Conservation (phyloP, 2,888 invertebrate genomes). For the Megalurothrips usitatus region DNA sequence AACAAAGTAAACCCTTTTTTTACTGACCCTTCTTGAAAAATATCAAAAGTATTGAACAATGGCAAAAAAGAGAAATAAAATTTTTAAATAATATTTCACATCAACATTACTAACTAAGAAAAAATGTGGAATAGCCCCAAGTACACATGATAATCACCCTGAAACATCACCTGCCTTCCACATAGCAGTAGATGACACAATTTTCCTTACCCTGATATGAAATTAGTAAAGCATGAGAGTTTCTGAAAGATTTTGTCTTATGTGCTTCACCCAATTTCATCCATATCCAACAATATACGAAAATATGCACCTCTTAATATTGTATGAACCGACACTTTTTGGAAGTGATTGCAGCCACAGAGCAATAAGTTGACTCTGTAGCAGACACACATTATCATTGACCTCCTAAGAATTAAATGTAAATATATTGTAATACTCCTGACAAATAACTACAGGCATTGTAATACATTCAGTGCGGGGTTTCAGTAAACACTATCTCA, state of each 20-base stretch:
- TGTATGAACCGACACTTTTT: background rate
- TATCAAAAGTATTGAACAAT: too few relatives aligned
- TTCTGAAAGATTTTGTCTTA: background rate
- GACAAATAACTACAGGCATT: background rate
- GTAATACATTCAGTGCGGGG: constrained; percentile 11
- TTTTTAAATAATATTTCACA: background rate
- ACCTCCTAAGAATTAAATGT: background rate
- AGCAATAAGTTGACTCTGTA: background rate
- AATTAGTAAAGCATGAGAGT: background rate
- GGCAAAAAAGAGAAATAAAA: too few relatives aligned
- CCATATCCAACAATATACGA: background rate
- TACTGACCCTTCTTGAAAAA: too few relatives aligned
- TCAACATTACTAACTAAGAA: background rate
- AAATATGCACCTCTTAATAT: background rate
- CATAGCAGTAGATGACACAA: background rate
- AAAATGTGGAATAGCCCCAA: background rate
- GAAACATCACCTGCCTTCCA: background rate
- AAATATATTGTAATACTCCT: background rate
- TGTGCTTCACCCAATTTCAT: constrained; percentile 6
- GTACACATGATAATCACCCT: background rate
- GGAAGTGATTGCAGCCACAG: background rate
- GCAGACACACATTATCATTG: background rate
- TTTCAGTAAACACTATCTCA: background rate
- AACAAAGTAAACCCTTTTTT: too few relatives aligned
- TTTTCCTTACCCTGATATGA: constrained; percentile 9